A percentile compares a stretch with the other conserved stretches of the same genome.
Conservation (phyloP, 2,797 vertebrate species). For the Thunnus albacares region DNA sequence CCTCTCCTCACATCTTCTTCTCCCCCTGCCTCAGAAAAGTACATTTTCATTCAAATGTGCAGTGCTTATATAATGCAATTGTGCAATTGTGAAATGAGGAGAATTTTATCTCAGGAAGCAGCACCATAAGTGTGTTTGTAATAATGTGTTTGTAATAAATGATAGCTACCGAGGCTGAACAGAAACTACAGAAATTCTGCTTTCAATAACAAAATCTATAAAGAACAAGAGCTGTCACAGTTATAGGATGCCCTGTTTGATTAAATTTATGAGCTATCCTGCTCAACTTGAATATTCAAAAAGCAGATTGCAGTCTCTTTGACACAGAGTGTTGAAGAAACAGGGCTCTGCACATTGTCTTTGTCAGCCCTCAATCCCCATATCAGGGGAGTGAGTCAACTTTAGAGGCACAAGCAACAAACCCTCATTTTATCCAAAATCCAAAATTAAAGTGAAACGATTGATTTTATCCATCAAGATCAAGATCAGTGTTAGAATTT, state of each 20-base stretch:
- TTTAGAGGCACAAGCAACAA: background rate
- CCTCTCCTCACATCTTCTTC: background rate
- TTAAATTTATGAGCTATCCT: too few species aligned
- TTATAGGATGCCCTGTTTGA: background rate
- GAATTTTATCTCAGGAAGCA: background rate
- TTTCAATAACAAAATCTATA: background rate
- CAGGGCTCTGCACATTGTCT: too few species aligned
- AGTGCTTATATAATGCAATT: background rate
- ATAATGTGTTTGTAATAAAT: too few species aligned
- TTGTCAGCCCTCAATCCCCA: background rate
- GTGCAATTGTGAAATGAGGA: background rate
- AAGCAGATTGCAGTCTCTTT: too few species aligned
- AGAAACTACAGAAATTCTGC: background rate
- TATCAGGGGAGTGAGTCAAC: background rate
- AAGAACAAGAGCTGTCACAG: background rate
- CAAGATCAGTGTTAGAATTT: background rate
- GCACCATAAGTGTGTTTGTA: too few species aligned
- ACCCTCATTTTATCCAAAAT: too few species aligned
- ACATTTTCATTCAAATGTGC: conserved; percentile 1
- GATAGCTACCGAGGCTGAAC: background rate
- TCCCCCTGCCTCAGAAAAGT: conserved; percentile 3
- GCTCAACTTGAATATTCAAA: too few species aligned
- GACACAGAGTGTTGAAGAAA: too few species aligned
- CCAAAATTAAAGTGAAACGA: too few species aligned
- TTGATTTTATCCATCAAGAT: too few species aligned